Percentiles rank a stretch among this genome's conserved stretches.
Conservation (phyloP, 1,140 invertebrate genomes). For the Heliconius congener region DNA sequence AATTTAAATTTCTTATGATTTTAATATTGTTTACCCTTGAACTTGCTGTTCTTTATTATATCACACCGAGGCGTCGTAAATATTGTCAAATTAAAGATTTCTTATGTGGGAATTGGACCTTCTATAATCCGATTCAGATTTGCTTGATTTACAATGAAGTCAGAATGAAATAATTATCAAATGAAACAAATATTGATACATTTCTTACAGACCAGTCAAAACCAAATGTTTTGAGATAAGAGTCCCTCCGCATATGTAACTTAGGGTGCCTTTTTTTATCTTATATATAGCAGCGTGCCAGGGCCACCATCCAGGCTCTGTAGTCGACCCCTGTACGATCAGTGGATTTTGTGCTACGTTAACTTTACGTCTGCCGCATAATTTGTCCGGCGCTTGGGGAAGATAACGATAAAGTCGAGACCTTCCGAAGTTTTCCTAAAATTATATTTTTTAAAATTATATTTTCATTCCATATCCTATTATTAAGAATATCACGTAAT, state of each 20-base stretch:
- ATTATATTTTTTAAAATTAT: not conserved
- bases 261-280: conserved; percentile 80
- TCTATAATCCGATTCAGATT: too few relatives aligned
- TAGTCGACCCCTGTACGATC: conserved; percentile 46
- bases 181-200: not conserved
- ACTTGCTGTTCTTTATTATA: too few relatives aligned
- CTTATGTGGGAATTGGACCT: too few relatives aligned
- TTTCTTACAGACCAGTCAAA: conserved; percentile 6
- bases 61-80: too few relatives aligned
- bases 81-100: too few relatives aligned
- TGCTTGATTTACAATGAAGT: not conserved
- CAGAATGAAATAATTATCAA: conserved; percentile 10
- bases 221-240: conserved; percentile 48
- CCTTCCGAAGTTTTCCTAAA: not conserved
- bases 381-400: conserved; percentile 21
- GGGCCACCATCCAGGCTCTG: conserved; percentile 89
- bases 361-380: conserved; percentile 55
- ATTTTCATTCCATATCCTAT: not conserved
- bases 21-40: too few relatives aligned
- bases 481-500: too few relatives aligned
- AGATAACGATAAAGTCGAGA: not conserved
- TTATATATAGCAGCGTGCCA: conserved; percentile 91
- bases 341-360: conserved; percentile 46
- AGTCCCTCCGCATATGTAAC: conserved; percentile 60
- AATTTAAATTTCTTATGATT: too few relatives aligned